Conservation (phyloP, 2,113 vertebrate species). For the Chiloscyllium plagiosum region DNA sequence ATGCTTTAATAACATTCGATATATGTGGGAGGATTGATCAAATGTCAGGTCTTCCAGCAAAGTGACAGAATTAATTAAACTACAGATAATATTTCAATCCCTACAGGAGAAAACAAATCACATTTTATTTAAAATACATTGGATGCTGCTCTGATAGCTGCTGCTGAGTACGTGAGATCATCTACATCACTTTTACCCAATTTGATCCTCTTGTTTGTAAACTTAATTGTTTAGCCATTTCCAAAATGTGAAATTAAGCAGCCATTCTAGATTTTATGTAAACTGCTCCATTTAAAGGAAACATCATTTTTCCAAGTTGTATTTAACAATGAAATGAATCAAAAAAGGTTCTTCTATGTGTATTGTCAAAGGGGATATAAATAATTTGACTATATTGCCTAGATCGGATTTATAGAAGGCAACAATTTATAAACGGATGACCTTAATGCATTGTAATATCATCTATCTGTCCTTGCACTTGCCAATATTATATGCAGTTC, state of each 20-base stretch:
- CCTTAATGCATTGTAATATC: not conserved
- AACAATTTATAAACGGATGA: not conserved
- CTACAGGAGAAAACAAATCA: not conserved
- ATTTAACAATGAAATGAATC: conserved; percentile 7
- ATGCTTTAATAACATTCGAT: not conserved
- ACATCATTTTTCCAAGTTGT: not conserved
- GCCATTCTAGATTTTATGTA: not conserved
- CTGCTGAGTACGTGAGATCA: not conserved
- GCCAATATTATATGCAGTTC: not conserved
- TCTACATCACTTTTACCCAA: not conserved
- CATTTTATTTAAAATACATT: not conserved
- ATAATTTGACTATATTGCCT: not conserved
- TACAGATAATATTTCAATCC: not conserved
- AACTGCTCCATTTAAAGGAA: not conserved
- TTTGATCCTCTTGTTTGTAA: conserved; percentile 6
- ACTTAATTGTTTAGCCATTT: not conserved
- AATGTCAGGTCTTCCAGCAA: conserved; percentile 10
- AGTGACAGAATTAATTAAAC: conserved; percentile 8
- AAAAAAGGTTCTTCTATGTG: not conserved
- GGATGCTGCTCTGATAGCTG: not conserved
- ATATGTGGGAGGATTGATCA: not conserved
- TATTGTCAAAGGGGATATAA: not conserved
- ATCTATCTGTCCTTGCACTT: conserved; percentile 18
- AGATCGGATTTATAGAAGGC: not conserved
- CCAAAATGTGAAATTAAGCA: not conserved